Evolutionary conservation across 1,140 invertebrate species (phyloP).

Genomic region (Myzus persicae): DNA sequence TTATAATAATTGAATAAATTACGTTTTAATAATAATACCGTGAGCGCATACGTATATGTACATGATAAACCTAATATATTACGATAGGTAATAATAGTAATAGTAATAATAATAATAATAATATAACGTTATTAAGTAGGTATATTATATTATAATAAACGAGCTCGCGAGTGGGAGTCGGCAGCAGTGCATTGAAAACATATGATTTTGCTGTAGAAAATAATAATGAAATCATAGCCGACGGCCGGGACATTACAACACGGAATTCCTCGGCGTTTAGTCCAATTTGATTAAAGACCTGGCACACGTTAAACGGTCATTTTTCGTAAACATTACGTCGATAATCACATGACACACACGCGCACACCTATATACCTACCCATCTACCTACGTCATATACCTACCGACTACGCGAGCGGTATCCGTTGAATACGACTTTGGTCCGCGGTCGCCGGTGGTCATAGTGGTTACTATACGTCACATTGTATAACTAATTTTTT

Average conservation of each 20-base stretch:
- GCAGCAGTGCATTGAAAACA: background rate
- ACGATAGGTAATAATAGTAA: background rate
- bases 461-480: background rate
- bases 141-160: constrained; percentile 11
- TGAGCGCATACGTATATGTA: background rate
- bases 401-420: background rate
- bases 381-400: background rate
- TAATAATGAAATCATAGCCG: constrained; percentile 12
- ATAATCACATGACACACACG: background rate
- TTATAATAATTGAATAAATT: constrained; percentile 36
- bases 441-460: background rate
- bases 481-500: background rate
- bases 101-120: constrained; percentile 17
- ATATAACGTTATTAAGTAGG: background rate
- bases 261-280: background rate
- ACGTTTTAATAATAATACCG: constrained; percentile 10
- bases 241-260: background rate
- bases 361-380: background rate
- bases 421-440: background rate
- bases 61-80: background rate
- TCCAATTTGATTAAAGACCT: constrained; percentile 18
- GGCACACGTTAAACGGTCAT: background rate
- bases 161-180: background rate
- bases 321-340: constrained; percentile 7
- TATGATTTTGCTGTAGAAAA: background rate